phyloP scores from a whole-genome alignment of 2,113 vertebrate genomes.

The Strix aluco region DNA sequence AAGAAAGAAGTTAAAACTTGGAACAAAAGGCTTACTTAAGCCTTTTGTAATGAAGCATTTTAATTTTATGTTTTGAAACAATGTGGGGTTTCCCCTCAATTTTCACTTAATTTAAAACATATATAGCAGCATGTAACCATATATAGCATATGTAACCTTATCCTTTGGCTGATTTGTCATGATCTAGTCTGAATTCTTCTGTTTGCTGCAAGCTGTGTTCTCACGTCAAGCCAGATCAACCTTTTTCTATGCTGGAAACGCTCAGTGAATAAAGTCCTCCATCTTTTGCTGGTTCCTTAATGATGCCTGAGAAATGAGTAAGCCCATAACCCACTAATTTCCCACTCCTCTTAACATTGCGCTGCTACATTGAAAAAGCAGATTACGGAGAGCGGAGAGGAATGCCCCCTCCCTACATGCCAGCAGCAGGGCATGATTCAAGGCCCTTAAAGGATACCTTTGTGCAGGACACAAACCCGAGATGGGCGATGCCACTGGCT shows the following conservation, averaged over 20 bases:
- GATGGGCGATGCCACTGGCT: not conserved
- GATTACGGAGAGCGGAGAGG: not conserved
- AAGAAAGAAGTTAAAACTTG: not conserved
- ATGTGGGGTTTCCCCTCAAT: not conserved
- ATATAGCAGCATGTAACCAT: not conserved
- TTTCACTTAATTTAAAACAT: not conserved
- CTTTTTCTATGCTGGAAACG: not conserved
- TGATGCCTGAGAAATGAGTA: not conserved
- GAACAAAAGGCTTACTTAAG: not conserved
- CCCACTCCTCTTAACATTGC: not conserved
- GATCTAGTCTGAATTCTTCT: not conserved
- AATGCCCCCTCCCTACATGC: not conserved
- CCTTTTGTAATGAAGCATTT: not conserved
- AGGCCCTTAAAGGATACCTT: not conserved
- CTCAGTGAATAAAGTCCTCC: not conserved
- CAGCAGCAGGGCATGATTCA: not conserved
- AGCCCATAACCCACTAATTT: not conserved
- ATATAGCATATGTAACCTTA: not conserved
- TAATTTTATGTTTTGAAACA: not conserved
- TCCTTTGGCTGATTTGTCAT: not conserved
- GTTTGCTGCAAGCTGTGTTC: not conserved
- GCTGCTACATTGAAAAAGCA: not conserved
- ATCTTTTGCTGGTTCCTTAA: not conserved
- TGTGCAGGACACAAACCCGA: not conserved
- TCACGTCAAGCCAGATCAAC: not conserved